Evolutionary conservation across 2,888 invertebrate species (phyloP), one percentile per base, ranked within the genome.

Genomic region (Amiota minor): DNA sequence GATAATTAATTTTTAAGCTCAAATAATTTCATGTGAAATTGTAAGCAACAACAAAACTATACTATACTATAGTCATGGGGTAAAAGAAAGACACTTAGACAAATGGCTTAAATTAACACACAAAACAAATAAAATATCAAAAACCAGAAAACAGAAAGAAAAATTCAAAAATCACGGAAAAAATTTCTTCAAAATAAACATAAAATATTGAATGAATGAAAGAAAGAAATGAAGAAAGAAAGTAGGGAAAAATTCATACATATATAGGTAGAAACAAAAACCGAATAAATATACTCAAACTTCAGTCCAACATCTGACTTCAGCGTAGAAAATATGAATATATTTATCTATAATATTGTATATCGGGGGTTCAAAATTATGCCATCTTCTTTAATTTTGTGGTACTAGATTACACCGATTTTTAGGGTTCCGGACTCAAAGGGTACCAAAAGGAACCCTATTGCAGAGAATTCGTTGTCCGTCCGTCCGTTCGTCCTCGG

Each of bases 81-180:
- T 3, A 23, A 20, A 69, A n/a, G n/a, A n/a, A 56, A n/a, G 2
- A 35, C 6, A 8, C 6, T 35, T 4, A 46, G 56, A 16, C 20
- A 74, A 76, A 83, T 82, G 79, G 78, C 78, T 76, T 76, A 76
- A 78, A 81, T 81, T 81, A 69, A 75, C 62, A 71, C 74, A 73
- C 74, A 53, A 20, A 68, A 23, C 45, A 55, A 56, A 3, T 49
- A 49, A 18, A 68, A 47, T 12, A 49, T n/a, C 64, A 46, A 9
- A 23, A 46, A 50, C 61, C 46, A 61, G 50, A 20, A 61, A 64
- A 23, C 10, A 53, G 50, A 50, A 23, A 59, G n/a, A 18, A 4
- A 23, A 50, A 62, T n/a, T 20, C 20, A n/a, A 62, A 61, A 56
- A 70, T 77, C 68, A 59, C 68, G 69, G 75, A 70, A 67, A 14